Percentiles rank a stretch among this genome's conserved stretches.
Conservation (phyloP, 2,113 vertebrate genomes). For the Myodes glareolus region DNA sequence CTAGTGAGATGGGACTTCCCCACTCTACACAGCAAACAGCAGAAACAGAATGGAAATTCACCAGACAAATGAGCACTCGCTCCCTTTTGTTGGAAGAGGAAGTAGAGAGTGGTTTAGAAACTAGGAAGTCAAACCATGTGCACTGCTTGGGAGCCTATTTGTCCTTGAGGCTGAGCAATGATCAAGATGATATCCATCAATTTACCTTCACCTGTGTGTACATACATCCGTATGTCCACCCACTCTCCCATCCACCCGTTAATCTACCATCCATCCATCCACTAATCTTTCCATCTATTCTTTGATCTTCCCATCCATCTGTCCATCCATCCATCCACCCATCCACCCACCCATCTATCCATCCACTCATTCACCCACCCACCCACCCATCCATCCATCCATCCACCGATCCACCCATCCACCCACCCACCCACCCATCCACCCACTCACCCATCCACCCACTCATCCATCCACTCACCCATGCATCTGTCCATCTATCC, state of each 20-base stretch:
- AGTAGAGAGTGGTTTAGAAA: not conserved
- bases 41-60: constrained; percentile 26
- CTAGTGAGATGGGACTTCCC: not conserved
- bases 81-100: not conserved
- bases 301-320: not conserved
- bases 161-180: not conserved
- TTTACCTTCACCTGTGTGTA: not conserved
- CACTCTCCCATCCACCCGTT: not conserved
- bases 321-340: not conserved
- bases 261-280: not conserved
- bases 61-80: not conserved
- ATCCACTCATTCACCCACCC: not conserved
- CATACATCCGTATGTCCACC: not conserved
- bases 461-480: not conserved
- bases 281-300: too few relatives aligned
- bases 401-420: fast-evolving
- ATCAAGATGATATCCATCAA: not conserved
- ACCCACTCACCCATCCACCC: fast-evolving
- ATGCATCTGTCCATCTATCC: fast-evolving
- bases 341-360: fast-evolving
- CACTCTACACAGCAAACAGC: not conserved
- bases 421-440: not conserved
- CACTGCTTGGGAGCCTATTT: not conserved
- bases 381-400: fast-evolving
- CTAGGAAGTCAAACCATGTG: not conserved